Conservation (phyloP, 2,113 vertebrate genomes). For the Hiodon alosoides region DNA sequence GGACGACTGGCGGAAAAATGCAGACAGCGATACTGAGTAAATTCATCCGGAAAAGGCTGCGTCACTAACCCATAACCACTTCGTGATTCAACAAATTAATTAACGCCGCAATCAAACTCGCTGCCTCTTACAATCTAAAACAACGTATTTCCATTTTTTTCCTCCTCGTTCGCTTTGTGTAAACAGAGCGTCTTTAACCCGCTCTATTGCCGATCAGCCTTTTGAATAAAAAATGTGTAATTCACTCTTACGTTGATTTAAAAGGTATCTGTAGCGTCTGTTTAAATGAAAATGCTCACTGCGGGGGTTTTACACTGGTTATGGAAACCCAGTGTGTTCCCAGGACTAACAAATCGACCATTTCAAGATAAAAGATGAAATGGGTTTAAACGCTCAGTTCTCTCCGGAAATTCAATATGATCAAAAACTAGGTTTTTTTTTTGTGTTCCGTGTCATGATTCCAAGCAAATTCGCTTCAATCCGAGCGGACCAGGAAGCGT, state of each 20-base stretch:
- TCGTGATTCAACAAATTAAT: background rate
- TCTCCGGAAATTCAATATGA: background rate
- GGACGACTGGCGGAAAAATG: constrained; percentile 75
- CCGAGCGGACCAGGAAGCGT: background rate
- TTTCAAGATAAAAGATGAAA: too few species aligned
- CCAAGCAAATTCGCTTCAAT: background rate
- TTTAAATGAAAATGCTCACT: background rate
- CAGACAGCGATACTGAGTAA: constrained; percentile 71
- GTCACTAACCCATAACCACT: constrained; percentile 36
- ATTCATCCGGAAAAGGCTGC: constrained; percentile 77
- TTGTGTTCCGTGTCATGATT: background rate
- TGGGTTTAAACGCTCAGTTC: too few species aligned
- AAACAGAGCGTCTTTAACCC: background rate
- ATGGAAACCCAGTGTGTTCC: too few species aligned
- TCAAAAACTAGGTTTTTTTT: background rate
- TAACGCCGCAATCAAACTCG: background rate
- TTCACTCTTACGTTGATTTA: background rate
- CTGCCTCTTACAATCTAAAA: background rate
- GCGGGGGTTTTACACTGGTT: too few species aligned
- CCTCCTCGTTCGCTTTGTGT: background rate
- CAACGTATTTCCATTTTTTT: background rate
- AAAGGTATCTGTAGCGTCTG: background rate
- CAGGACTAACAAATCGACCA: too few species aligned
- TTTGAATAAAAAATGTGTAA: background rate
- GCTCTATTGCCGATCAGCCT: background rate